Conservation (phyloP, 1,140 invertebrate species). For the Spodoptera litura region DNA sequence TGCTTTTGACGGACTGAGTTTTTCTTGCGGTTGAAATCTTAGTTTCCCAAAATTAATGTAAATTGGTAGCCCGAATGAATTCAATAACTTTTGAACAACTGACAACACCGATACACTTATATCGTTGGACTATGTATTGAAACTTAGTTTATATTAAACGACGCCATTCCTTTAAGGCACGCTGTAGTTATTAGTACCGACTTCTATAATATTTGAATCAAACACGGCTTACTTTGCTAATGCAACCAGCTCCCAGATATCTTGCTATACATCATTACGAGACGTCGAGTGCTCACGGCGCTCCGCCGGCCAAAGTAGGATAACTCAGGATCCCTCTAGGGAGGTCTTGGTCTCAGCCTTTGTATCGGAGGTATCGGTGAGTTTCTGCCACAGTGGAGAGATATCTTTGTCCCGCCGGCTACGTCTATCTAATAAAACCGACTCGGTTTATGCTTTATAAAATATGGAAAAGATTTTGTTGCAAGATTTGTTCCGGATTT, state of each 20-base stretch:
- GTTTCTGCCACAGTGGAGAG: conserved; percentile 24
- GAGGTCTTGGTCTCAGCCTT: conserved; percentile 18
- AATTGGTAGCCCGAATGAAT: background rate
- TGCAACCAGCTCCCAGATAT: conserved; percentile 21
- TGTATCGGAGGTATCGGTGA: conserved; percentile 35
- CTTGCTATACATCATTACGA: conserved; percentile 4
- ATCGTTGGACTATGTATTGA: too few relatives aligned
- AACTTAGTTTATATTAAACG: background rate
- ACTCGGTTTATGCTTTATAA: conserved; percentile 32
- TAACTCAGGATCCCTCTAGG: conserved; percentile 28
- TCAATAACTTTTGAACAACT: too few relatives aligned
- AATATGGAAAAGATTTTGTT: conserved; percentile 37
- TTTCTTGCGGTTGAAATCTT: background rate
- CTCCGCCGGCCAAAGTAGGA: conserved; percentile 16
- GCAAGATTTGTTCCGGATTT: conserved; percentile 32
- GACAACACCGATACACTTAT: background rate
- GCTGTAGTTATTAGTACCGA: too few relatives aligned
- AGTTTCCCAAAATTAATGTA: background rate
- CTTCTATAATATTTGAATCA: background rate
- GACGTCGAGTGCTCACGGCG: conserved; percentile 28
- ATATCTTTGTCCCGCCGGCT: conserved; percentile 36
- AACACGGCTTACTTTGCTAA: conserved; percentile 21
- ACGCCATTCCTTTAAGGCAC: too few relatives aligned
- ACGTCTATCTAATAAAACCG: conserved; percentile 33
- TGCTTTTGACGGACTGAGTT: background rate